Evolutionary conservation across 2,888 invertebrate species (phyloP).

Genomic region (Syrista parreyssii): DNA sequence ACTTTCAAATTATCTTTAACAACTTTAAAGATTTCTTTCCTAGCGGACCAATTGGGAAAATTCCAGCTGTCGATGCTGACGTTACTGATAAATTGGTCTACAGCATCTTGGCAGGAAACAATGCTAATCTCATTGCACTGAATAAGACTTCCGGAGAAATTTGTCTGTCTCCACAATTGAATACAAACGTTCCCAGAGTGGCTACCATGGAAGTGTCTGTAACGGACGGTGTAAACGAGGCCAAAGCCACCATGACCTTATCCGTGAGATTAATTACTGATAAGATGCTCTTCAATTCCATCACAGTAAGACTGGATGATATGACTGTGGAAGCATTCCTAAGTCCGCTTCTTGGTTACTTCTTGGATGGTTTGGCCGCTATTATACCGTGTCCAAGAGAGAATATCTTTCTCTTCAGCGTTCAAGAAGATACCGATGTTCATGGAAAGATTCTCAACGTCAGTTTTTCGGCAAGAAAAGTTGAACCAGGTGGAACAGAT

Average conservation of each 20-base stretch:
- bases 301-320: conserved; percentile 91
- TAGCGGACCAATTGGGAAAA: conserved; percentile 87
- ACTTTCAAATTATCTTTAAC: conserved; percentile 95
- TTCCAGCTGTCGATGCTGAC: conserved; percentile 96
- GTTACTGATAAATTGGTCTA: conserved; percentile 89
- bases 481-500: conserved; percentile 81
- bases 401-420: conserved; percentile 91
- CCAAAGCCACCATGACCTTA: conserved; percentile 91
- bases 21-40: conserved; percentile 96
- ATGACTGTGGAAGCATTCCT: conserved; percentile 94
- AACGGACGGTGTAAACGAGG: conserved; percentile 93
- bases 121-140: conserved; percentile 87
- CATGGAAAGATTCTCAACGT: conserved; percentile 90
- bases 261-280: conserved; percentile 92
- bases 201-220: conserved; percentile 96
- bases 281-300: conserved; percentile 93
- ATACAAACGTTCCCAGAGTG: conserved; percentile 94
- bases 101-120: conserved; percentile 90
- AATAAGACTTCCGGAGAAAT: conserved; percentile 88
- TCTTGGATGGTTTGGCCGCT: conserved; percentile 90
- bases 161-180: conserved; percentile 89
- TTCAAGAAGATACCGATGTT: conserved; percentile 92
- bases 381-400: conserved; percentile 93
- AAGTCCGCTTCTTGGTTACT: conserved; percentile 87
- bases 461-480: conserved; percentile 88